phyloP scores from a whole-genome alignment of 2,113 vertebrate genomes.

The Laticauda colubrina region DNA sequence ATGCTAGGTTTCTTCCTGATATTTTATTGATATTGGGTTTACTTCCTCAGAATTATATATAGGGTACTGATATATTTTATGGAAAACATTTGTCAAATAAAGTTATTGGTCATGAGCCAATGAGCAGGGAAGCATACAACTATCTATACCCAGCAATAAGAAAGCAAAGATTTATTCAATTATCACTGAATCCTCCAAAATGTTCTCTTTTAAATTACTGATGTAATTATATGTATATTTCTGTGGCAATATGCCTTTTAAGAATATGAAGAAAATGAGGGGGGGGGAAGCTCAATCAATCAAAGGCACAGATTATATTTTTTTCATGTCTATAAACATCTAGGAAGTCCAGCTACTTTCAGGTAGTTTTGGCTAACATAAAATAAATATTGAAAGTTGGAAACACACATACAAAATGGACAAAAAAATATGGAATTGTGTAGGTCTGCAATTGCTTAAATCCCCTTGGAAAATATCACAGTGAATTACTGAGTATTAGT shows the following conservation, averaged over 20 bases:
- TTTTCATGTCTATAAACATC: background rate
- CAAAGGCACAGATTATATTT: background rate
- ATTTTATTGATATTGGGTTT: background rate
- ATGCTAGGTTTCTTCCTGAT: background rate
- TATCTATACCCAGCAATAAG: background rate
- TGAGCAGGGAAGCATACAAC: background rate
- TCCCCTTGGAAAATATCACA: constrained; percentile 31
- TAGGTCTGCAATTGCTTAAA: constrained; percentile 22
- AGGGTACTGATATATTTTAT: background rate
- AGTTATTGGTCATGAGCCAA: background rate
- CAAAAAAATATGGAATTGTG: background rate
- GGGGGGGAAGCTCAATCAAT: background rate
- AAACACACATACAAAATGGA: constrained; percentile 21
- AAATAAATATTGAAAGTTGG: background rate
- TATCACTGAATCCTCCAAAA: background rate
- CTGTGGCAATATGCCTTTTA: background rate
- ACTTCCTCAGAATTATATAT: background rate
- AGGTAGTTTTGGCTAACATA: accelerated
- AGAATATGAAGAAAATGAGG: background rate
- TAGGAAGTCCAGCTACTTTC: background rate
- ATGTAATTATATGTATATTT: background rate
- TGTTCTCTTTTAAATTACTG: background rate
- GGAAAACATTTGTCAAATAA: background rate
- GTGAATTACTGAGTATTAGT: background rate
- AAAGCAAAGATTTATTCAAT: background rate